Evolutionary conservation across 2,797 vertebrate species (phyloP).

Genomic region (Cossypha polioptera): DNA sequence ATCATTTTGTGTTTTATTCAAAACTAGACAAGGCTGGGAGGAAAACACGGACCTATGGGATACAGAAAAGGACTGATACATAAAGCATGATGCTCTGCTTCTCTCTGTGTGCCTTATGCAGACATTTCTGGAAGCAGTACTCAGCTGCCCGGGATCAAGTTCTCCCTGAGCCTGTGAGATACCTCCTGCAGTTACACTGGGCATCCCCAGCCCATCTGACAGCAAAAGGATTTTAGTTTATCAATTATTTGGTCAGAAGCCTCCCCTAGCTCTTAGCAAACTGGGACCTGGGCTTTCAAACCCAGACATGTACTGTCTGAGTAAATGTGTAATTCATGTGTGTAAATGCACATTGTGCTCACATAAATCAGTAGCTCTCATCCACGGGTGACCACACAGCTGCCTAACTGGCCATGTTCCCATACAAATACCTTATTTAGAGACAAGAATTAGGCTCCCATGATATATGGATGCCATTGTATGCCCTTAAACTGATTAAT

Average conservation of each 20-base stretch:
- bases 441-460: not conserved
- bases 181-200: not conserved
- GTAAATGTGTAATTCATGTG: not conserved
- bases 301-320: not conserved
- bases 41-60: not conserved
- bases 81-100: not conserved
- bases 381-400: not conserved
- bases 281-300: not conserved
- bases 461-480: not conserved
- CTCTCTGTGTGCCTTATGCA: not conserved
- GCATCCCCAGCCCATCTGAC: not conserved
- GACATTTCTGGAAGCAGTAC: not conserved
- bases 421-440: not conserved
- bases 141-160: accelerated
- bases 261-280: not conserved
- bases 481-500: not conserved
- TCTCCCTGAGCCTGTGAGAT: not conserved
- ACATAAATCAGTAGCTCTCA: conserved; percentile 15
- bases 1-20: conserved; percentile 24
- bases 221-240: not conserved
- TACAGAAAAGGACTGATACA: not conserved
- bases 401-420: not conserved
- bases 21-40: not conserved
- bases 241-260: not conserved
- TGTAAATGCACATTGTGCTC: not conserved